Evolutionary conservation across 1,140 invertebrate genomes (phyloP), one percentile per base, ranked within the genome.

Genomic region (Epicauta chinensis): DNA sequence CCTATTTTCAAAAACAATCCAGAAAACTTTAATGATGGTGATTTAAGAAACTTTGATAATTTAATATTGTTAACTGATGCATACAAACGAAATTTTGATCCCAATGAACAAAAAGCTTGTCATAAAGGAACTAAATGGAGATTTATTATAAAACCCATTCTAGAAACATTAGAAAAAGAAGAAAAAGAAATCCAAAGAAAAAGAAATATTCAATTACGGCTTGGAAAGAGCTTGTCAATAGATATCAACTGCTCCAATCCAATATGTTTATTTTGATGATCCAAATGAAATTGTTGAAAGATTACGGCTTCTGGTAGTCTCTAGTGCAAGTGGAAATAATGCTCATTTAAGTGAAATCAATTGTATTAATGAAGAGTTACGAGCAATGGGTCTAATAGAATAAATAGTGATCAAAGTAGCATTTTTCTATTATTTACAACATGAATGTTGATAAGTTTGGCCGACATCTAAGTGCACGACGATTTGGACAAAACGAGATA

Each of bases 231-330:
- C 29, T 23, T 23, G 17, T 23, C 17, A 6, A 23, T 6, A 3
- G 2, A 2, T 23, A 23, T 23, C 17, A 23, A 23, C 17, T 3
- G 6, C 2, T 3, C 17, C 3, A 10, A 34, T 11, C 10, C 3
- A 34, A 12, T 49, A 49, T 38, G 23, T 49, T 14, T 39, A 49
- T 12, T 49, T 15, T 9, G 36, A 49, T 14, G 36, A 49, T 49
- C 35, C 36, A 11, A 49, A 49, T 32, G 36, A 49, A 40, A 13
- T 49, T 23, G 46, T 49, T 7, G 36, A 38, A n/a, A 10, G 46
- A 12, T 6, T 38, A 15, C 16, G 17, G 14, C 17, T 50, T 16
- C 17, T 50, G 32, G 12, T 50, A 11, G 12, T 38, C 1, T 41
- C 48, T 9, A 1, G 32, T 6, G 17, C 2, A 23, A 38, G 38